These are phyloP conservation scores for Andrena fulva DNA, from an alignment of 2,888 invertebrate species.

Conservation along the genomic window DNA sequence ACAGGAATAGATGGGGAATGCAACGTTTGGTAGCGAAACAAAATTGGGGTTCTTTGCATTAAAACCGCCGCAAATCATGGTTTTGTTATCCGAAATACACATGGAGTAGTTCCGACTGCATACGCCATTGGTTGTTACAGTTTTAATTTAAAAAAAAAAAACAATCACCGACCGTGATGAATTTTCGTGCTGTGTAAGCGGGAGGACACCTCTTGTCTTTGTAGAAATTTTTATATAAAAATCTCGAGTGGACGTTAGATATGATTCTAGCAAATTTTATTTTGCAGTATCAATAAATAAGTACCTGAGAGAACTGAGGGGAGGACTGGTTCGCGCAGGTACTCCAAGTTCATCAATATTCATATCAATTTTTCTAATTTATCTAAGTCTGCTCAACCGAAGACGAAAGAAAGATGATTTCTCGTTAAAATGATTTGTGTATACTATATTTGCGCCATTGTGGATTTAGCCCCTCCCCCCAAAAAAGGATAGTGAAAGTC, in stretches of 20 bases:
- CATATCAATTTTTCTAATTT: conserved; percentile 73
- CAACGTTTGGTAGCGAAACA: conserved; percentile 39
- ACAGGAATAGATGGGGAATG: conserved; percentile 50
- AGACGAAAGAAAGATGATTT: conserved; percentile 31
- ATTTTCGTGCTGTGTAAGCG: conserved; percentile 22
- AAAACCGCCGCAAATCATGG: conserved; percentile 9
- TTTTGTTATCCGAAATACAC: conserved; percentile 5
- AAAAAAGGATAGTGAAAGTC: conserved; percentile 47
- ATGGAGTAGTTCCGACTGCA: neutral
- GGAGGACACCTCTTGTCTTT: conserved; percentile 41
- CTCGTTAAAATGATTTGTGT: conserved; percentile 37
- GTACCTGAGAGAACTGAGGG: conserved; percentile 68
- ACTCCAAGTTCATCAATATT: conserved; percentile 68
- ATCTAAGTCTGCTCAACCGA: conserved; percentile 55
- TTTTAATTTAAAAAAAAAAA: conserved; percentile 4
- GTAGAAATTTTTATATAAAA: conserved; percentile 56
- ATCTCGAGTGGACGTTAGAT: conserved; percentile 53
- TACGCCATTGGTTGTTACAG: conserved; percentile 23
- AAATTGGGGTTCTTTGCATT: conserved; percentile 20
- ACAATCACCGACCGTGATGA: conserved; percentile 16
- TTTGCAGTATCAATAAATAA: conserved; percentile 68
- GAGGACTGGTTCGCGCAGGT: conserved; percentile 62
- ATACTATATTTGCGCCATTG: conserved; percentile 44
- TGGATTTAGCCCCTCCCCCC: conserved; percentile 16
- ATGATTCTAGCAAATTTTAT: conserved; percentile 59